Evolutionary conservation across 2,888 invertebrate species (phyloP).

Genomic region (Alviniconcha strummeri): DNA sequence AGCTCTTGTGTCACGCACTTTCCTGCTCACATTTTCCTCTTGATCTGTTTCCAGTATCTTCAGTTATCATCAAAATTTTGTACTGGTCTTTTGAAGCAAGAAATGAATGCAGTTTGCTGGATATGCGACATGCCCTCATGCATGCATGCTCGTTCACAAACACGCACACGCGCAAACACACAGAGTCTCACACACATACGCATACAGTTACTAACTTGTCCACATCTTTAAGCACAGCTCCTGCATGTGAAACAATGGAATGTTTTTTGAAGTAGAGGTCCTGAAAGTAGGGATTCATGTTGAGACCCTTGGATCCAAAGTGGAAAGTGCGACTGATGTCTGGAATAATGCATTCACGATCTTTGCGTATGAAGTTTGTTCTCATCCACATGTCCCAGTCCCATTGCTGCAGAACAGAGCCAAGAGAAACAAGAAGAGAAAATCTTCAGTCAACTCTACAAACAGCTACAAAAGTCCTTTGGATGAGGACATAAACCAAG

Average conservation of each 20-base stretch:
- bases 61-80: no score
- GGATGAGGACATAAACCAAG: no score
- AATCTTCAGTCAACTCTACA: no score
- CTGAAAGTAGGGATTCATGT: conserved; percentile 80
- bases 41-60: no score
- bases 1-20: no score
- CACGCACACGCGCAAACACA: not conserved
- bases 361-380: conserved; percentile 76
- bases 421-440: not conserved
- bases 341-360: conserved; percentile 78
- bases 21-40: no score
- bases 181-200: not conserved
- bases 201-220: conserved; percentile 73
- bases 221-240: conserved; percentile 76
- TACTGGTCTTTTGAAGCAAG: no score
- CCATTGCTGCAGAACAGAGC: conserved; percentile 74
- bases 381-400: conserved; percentile 82
- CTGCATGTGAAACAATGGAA: conserved; percentile 76
- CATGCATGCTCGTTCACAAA: not conserved
- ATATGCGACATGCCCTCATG: not conserved
- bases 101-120: no score
- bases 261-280: conserved; percentile 78
- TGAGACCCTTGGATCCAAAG: conserved; percentile 79
- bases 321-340: conserved; percentile 79
- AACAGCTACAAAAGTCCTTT: no score